Evolutionary conservation across 1,140 invertebrate species (phyloP), one percentile per base, ranked within the genome.

Genomic region (Zaprionus taronus): DNA sequence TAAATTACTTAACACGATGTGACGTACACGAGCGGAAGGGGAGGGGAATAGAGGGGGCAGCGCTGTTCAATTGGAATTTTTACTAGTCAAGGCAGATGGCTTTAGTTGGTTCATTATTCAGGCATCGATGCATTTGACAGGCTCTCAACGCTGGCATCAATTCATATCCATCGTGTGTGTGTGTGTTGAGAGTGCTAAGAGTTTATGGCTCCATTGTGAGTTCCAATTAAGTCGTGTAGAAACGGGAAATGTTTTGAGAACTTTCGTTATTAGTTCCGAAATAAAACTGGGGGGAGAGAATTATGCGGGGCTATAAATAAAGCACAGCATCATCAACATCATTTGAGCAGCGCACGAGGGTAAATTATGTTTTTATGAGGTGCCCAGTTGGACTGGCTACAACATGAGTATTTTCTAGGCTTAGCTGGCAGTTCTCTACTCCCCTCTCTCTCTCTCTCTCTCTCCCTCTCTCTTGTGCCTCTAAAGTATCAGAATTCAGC

Each of bases 121-220:
- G 57, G 80, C 80, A 83, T 81, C 69, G 75, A 20, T 69, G 68
- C 86, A 77, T 90, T 78, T 85, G 85, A 90, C 86, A 80, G 81
- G 58, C 85, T 77, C 81, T 90, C 85, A 80, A 72, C 79, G 73
- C 17, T 17, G 55, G 79, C 72, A 80, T 84, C 85, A 90, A 90
- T 90, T 90, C 82, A 90, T 82, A 90, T 86, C 71, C 83, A 85
- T 77, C 81, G 41, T 44, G 15, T 44, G 14, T 20, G 20, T 20
- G 20, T 4, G 53, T 4, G n/a, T 14, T 14, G 47, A 12, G 20
- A 24, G 47, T 51, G 69, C 63, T 66, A 80, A 85, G 83, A 82
- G 84, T 71, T 87, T 89, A 89, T 83, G 77, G 58, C 83, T 86
- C 62, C 80, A 81, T 81, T 84, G 67, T 51, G 69, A 72, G 72